Evolutionary conservation across 2,113 vertebrate genomes (phyloP).

Genomic region (Oenanthe oenanthe): DNA sequence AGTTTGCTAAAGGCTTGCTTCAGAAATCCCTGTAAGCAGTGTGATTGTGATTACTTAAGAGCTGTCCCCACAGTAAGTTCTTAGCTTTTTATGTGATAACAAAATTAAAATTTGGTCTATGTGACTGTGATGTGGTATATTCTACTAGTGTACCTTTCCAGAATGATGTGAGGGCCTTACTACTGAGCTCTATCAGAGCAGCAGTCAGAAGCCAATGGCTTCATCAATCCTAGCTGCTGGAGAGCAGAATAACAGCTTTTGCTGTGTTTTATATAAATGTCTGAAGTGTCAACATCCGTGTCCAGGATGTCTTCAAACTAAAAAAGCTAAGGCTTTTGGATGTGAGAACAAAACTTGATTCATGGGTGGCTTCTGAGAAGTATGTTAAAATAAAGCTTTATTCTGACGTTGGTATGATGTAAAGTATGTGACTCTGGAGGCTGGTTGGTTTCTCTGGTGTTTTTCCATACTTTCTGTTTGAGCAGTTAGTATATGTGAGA

Average conservation of each 20-base stretch:
- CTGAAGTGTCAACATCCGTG: background rate
- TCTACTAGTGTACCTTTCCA: background rate
- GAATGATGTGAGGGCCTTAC: rapidly evolving
- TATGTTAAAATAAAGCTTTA: background rate
- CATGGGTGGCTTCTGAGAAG: background rate
- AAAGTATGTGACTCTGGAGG: background rate
- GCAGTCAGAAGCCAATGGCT: background rate
- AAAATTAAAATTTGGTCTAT: background rate
- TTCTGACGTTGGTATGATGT: background rate
- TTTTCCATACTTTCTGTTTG: background rate
- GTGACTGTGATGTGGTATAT: background rate
- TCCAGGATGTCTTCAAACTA: background rate
- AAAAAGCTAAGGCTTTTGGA: background rate
- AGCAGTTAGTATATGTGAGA: background rate
- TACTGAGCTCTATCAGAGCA: background rate
- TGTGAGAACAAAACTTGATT: background rate
- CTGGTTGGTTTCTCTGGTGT: background rate
- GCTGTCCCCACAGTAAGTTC: background rate
- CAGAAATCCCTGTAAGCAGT: background rate
- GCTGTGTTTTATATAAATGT: background rate
- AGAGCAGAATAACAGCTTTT: background rate
- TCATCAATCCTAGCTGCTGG: background rate
- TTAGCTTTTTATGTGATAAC: background rate
- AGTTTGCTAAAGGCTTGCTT: background rate
- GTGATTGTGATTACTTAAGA: background rate